Base-by-base conservation (phyloP, 2,888 invertebrate species). In the Diadegma fenestrale region DNA sequence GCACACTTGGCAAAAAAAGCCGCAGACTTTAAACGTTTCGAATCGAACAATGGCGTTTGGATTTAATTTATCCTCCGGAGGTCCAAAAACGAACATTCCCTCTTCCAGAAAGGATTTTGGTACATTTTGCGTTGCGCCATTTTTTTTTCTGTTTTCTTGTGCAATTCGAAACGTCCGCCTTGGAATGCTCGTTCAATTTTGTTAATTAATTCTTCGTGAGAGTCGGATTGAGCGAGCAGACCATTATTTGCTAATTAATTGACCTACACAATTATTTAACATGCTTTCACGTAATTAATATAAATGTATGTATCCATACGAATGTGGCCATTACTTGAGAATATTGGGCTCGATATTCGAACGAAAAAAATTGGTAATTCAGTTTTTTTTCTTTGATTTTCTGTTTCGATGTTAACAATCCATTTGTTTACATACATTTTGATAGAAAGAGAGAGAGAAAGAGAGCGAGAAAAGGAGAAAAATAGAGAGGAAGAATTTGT, bases 251-350 rank as follows among this genome's bases (percentile, higher is more conserved):
- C 64, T 43, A 68, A 72, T 78, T 71, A 48, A 61, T 58, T 80
- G 45, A 80, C 77, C 73, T 86, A 64, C 43, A 69, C 73, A 58
- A 83, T 80, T 77, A 69, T 77, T 77, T 63, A 75, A 72, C 87
- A 87, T 87, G 88, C 87, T 81, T 66, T 37, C 61, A 80, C 43
- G 66, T 37, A 82, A 48, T 58, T 76, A 72, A 81, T 30, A 71
- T 19, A 83, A 66, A 33, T 33, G 22, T 72, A 58, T 54, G 33
- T 58, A 33, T 26, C 14, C 54, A 54, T 22, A 12, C 0, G 26
- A 37, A 58, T n/a, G 14, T 30, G 6, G 43, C 5, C 5, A 12
- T 22, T 19, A 22, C 5, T 41, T 1, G 37, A 0, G 3, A 12
- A 66, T 66, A 12, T 22, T 43, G 14, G 14, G 22, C 14, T 12